Conservation (phyloP, 2,888 invertebrate genomes). For the Sclerodermus sp. region DNA sequence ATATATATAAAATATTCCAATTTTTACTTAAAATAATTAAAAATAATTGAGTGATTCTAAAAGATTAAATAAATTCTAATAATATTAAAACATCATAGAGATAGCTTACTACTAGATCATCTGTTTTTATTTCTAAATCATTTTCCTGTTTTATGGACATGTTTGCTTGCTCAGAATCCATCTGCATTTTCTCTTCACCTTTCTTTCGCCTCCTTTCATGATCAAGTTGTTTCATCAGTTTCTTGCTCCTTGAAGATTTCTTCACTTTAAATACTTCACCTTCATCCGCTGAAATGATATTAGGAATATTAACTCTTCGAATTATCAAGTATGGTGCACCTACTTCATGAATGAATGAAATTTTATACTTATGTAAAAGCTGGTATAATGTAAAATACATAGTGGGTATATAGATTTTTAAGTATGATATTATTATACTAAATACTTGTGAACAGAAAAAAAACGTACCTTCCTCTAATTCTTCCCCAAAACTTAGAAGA, state of each 20-base stretch:
- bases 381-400: slow-evolving; percentile 5
- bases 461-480: slow-evolving; percentile 52
- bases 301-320: not conserved
- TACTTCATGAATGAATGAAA: no score
- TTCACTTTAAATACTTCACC: slow-evolving; percentile 93
- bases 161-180: slow-evolving; percentile 53
- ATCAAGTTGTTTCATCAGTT: slow-evolving; percentile 81
- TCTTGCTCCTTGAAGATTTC: slow-evolving; percentile 92
- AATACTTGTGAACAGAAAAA: not conserved
- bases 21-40: no score
- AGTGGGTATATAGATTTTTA: no score
- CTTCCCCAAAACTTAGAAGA: slow-evolving; percentile 80
- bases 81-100: slow-evolving; percentile 55
- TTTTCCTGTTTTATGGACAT: slow-evolving; percentile 60
- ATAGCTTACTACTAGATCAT: slow-evolving; percentile 69
- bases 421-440: no score
- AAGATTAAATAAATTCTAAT: slow-evolving; percentile 37
- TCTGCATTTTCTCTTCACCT: slow-evolving; percentile 59
- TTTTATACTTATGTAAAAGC: not conserved
- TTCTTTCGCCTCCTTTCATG: slow-evolving; percentile 71
- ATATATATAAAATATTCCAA: no score
- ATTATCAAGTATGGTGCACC: no score
- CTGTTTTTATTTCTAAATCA: slow-evolving; percentile 70
- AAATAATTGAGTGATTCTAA: slow-evolving; percentile 22
- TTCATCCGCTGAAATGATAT: slow-evolving; percentile 67